phyloP scores from a whole-genome alignment of 2,113 vertebrate genomes.

The Ptilonorhynchus violaceus region DNA sequence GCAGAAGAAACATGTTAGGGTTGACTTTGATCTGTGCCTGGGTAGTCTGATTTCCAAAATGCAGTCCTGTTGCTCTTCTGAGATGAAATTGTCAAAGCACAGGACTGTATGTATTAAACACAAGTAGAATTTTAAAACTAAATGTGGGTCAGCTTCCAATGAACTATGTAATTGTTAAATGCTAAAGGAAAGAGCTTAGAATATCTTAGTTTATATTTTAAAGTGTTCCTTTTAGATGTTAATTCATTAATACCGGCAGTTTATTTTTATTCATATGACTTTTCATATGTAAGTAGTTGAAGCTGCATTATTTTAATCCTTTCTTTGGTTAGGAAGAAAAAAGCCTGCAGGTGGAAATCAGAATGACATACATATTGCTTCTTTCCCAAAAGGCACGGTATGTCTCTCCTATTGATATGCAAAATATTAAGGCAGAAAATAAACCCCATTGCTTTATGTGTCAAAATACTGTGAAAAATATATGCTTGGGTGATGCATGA shows the following conservation, averaged over 20 bases:
- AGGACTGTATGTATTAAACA: background rate
- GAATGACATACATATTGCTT: background rate
- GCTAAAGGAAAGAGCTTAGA: conserved; percentile 39
- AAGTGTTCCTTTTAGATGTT: conserved; percentile 49
- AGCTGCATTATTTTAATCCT: conserved; percentile 44
- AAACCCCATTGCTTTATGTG: background rate
- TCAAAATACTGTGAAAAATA: conserved; percentile 32
- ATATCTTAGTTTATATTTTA: conserved; percentile 44
- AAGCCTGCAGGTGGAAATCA: conserved; percentile 52
- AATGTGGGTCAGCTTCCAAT: conserved; percentile 30
- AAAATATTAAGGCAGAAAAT: conserved; percentile 36
- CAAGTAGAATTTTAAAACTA: background rate
- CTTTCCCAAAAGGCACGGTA: conserved; percentile 9
- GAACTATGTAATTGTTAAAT: conserved; percentile 31
- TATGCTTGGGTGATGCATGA: background rate
- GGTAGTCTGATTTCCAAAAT: background rate
- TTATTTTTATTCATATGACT: conserved; percentile 56
- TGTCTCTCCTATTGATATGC: conserved; percentile 27
- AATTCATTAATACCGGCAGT: conserved; percentile 51
- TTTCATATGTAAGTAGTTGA: conserved; percentile 53
- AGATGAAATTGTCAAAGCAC: background rate
- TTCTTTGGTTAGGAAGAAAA: conserved; percentile 32
- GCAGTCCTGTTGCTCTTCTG: background rate
- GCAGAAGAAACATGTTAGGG: background rate
- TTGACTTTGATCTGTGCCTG: background rate